Conservation (phyloP, 2,888 invertebrate genomes). For the Andrena marginata region DNA sequence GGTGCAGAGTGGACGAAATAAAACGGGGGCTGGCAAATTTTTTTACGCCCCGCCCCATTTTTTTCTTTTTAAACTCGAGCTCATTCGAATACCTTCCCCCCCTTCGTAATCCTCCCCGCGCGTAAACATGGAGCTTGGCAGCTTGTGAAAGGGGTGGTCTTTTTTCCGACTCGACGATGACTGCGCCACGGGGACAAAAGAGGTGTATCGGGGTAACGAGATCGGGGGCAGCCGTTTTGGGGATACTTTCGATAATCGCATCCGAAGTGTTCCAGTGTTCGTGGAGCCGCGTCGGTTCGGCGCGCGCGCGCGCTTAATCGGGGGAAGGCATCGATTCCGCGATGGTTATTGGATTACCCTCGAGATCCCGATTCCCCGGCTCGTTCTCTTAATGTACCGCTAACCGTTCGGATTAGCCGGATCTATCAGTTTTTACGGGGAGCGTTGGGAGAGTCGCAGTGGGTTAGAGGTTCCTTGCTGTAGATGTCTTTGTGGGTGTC, state of each 20-base stretch:
- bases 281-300: slow-evolving; percentile 18
- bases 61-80: background rate
- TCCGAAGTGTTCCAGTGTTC: slow-evolving; percentile 36
- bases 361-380: slow-evolving; percentile 51
- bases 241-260: slow-evolving; percentile 50
- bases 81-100: slow-evolving; percentile 1
- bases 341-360: slow-evolving; percentile 64
- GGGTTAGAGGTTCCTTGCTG: no score
- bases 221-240: background rate
- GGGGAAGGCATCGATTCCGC: slow-evolving; percentile 51
- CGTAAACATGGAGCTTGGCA: no score
- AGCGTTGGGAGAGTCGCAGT: no score
- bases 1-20: slow-evolving; percentile 25
- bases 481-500: no score
- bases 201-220: background rate
- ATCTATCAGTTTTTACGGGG: slow-evolving; percentile 37
- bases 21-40: slow-evolving; percentile 13
- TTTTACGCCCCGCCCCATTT: background rate
- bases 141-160: no score
- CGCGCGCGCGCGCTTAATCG: slow-evolving; percentile 42
- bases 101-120: background rate
- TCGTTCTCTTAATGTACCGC: slow-evolving; percentile 41
- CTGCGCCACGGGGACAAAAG: background rate
- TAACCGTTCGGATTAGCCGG: slow-evolving; percentile 21
- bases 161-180: no score